These are phyloP conservation scores for Seriola quinqueradiata DNA, from an alignment of 2,113 vertebrate species.

Conservation along the genomic window DNA sequence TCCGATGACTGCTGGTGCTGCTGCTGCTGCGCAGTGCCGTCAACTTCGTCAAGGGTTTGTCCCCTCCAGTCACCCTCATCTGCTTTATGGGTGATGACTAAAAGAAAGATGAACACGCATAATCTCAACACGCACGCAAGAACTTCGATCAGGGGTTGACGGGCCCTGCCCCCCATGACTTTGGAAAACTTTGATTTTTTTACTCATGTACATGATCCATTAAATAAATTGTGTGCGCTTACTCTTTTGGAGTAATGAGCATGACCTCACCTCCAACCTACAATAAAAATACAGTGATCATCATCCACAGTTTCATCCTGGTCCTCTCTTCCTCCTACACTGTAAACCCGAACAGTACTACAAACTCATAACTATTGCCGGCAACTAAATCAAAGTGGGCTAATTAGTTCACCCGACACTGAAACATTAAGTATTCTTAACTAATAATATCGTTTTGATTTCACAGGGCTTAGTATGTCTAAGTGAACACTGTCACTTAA, in stretches of 20 bases:
- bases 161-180: neutral
- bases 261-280: neutral
- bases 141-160: neutral
- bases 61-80: constrained; percentile 28
- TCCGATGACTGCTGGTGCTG: constrained; percentile 11
- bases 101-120: neutral
- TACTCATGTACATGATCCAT: too few relatives aligned
- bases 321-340: neutral
- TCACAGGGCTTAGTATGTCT: too few relatives aligned
- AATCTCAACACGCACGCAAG: neutral
- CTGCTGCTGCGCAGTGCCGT: constrained; percentile 15
- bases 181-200: constrained; percentile 16
- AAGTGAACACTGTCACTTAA: too few relatives aligned
- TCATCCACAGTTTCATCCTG: neutral
- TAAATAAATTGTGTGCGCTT: too few relatives aligned
- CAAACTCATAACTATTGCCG: too few relatives aligned
- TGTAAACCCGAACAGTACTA: too few relatives aligned
- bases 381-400: too few relatives aligned
- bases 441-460: too few relatives aligned
- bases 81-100: constrained; percentile 29
- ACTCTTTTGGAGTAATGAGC: neutral
- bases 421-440: too few relatives aligned
- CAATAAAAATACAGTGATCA: neutral
- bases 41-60: constrained; percentile 26
- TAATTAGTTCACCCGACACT: too few relatives aligned